These are phyloP conservation scores for Lucilia cuprina DNA, from an alignment of 1,140 invertebrate species.

Conservation along the genomic window DNA sequence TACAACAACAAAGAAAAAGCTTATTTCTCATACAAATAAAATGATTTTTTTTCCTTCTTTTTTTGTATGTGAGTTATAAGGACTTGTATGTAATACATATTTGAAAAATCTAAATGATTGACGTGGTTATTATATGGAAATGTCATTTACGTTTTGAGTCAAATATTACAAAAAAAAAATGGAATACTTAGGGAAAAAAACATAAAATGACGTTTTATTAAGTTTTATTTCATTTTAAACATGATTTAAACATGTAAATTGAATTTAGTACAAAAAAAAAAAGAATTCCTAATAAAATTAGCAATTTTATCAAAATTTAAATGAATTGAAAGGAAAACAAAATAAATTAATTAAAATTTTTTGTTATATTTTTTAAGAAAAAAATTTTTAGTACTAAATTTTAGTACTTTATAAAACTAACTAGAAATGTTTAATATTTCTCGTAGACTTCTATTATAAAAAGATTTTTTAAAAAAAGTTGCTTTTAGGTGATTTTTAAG, in stretches of 20 bases:
- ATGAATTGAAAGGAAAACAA: too few species aligned
- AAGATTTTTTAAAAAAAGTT: too few species aligned
- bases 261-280: neutral
- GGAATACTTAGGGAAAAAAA: neutral
- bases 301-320: too few species aligned
- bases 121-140: constrained; percentile 34
- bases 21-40: neutral
- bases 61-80: neutral
- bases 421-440: too few species aligned
- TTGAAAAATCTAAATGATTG: constrained; percentile 16
- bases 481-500: too few species aligned
- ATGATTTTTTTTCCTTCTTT: neutral
- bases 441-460: too few species aligned
- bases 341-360: neutral
- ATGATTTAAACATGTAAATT: neutral
- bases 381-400: neutral
- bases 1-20: neutral
- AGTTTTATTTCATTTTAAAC: neutral
- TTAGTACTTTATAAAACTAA: too few species aligned
- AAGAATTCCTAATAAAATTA: neutral
- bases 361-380: neutral
- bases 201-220: constrained; percentile 9
- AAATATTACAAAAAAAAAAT: neutral
- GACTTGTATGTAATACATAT: neutral
- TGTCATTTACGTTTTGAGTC: constrained; percentile 22